Evolutionary conservation across 2,797 vertebrate species (phyloP), one percentile per base, ranked within the genome.

Genomic region (Leuciscus waleckii): DNA sequence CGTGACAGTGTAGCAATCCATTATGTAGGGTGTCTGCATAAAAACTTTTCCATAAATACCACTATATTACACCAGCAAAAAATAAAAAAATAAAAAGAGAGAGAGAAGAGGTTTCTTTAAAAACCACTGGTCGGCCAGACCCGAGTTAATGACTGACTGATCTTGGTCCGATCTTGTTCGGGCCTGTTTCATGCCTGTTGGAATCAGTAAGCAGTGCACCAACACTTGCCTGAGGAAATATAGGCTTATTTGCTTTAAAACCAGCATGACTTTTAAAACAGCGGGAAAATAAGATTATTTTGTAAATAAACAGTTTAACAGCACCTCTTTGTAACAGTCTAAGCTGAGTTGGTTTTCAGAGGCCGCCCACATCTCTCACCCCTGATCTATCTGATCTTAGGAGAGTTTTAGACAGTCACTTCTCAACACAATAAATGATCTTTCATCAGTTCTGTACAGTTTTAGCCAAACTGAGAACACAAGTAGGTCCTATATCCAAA

Each of bases 1-100:
- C 54, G 54, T 89, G 90, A 88, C 76, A 87, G 75, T 63, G 65
- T 81, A 79, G 67, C 13, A 83, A 88, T 78, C 63, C 32, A 39
- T 73, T 73, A 74, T 80, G 56, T 61, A 69, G 49, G 71, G 74
- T 85, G 87, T 82, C 68, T 77, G 39, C 67, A 63, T 75, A 29
- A 84, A 84, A 82, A 21, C 39, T 46, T 39, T 69, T 79, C 14
- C 39, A 82, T 29, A 39, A 86, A 79, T 84, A 63, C 17, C 83
- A 76, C 37, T 71, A 26, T 67, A 35, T 70, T 3, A 51, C 14
- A 69, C 16, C 80, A 78, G 76, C 71, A 82, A 49, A 21, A 16
- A 17, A 5, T 5, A 3, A 37, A n/a, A 21, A 0, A n/a, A 2
- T n/a, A n/a, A n/a, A 21, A 2, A 41, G 1, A 70, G 17, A 16